Evolutionary conservation across 2,797 vertebrate species (phyloP), one percentile per base, ranked within the genome.

Genomic region (Melanotaenia maccullochi): DNA sequence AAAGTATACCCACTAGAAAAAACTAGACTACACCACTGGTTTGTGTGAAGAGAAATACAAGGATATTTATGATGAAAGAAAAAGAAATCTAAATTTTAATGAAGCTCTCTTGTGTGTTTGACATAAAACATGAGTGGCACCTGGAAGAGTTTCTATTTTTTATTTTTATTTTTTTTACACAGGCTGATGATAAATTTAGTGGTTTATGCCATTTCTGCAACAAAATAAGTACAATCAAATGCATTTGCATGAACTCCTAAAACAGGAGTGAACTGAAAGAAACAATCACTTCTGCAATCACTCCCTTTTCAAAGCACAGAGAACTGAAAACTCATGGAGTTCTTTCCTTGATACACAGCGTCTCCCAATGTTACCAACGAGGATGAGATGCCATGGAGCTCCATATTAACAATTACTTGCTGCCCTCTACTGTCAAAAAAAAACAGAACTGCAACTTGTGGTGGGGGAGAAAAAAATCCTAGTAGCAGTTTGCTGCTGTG

Each of bases 311-410:
- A 68, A 42, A 58, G 12, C 6, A 40, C 0, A 40, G 8, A 66
- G 13, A 81, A 2, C 4, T 30, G 60, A 32, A 14, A 24, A 44
- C n/a, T 1, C 25, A 16, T 47, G 18, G 20, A 20, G 20, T 3
- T 49, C 2, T 49, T 49, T 76, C 24, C 78, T 85, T 85, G 75
- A 76, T 84, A 64, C 79, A 93, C 88, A 93, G 92, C 91, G 84
- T 84, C 91, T 87, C 90, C 90, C 68, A 76, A 75, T 57, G 90
- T 77, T 73, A 36, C 5, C 42, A n/a, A 9, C 1, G 57, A 75
- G 64, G 44, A 72, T 6, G 13, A 69, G 35, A 33, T 33, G 0
- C 18, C 9, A 11, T 0, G 44, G 9, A 18, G 1, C 8, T 22
- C 0, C 33, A 14, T 1, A 71, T 83, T 11, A 28, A 64, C 60